Percentiles rank a stretch among this genome's conserved stretches.
These are phyloP conservation scores for Matsumyia berberina DNA, from an alignment of 2,888 invertebrate genomes.

Conservation along the genomic window DNA sequence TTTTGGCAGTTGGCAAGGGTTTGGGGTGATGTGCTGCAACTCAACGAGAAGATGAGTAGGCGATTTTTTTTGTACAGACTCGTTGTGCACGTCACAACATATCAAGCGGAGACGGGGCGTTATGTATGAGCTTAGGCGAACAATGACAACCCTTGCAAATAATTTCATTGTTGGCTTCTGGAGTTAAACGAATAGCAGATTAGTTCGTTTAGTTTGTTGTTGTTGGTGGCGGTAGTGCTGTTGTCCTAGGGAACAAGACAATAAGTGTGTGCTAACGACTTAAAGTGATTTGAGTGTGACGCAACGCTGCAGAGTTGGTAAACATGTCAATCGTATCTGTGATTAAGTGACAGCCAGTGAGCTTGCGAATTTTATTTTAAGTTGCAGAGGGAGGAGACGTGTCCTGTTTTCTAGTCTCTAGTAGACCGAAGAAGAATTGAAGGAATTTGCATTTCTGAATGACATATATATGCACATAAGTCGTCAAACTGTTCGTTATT, in stretches of 20 bases:
- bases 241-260: slow-evolving; percentile 46
- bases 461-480: too few relatives aligned
- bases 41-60: slow-evolving; percentile 68
- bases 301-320: slow-evolving; percentile 64
- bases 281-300: slow-evolving; percentile 69
- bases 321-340: slow-evolving; percentile 68
- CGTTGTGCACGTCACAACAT: slow-evolving; percentile 62
- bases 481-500: too few relatives aligned
- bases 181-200: slow-evolving; percentile 76
- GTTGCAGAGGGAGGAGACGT: not conserved
- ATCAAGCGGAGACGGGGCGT: slow-evolving; percentile 43
- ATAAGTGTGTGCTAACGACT: slow-evolving; percentile 75
- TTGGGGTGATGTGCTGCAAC: slow-evolving; percentile 37
- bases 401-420: too few relatives aligned
- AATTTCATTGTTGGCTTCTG: slow-evolving; percentile 69
- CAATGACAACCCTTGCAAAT: slow-evolving; percentile 75
- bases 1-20: slow-evolving; percentile 57
- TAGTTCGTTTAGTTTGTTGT: slow-evolving; percentile 64
- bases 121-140: slow-evolving; percentile 58
- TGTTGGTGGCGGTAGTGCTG: slow-evolving; percentile 18
- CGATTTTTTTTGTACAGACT: slow-evolving; percentile 40
- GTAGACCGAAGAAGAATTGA: too few relatives aligned
- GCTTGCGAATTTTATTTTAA: slow-evolving; percentile 28
- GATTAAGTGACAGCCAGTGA: slow-evolving; percentile 70
- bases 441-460: too few relatives aligned